phyloP scores from a whole-genome alignment of 2,888 invertebrate species.

The Sarcophaga subvicina region DNA sequence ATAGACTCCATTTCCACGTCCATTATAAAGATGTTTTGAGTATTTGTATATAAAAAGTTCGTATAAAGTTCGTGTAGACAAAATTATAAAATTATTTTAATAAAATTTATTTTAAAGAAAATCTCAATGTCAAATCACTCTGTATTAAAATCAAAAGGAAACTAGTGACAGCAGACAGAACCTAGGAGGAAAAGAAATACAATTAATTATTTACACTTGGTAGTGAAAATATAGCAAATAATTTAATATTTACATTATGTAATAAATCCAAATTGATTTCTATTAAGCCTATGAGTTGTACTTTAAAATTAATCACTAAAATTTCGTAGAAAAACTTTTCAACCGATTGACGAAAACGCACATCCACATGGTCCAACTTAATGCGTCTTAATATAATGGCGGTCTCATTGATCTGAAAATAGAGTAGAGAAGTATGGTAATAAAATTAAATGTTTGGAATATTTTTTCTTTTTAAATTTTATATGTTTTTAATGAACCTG shows the following conservation, averaged over 20 bases:
- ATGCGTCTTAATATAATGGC: conserved; percentile 75
- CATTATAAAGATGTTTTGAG: background rate
- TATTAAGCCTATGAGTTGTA: conserved; percentile 77
- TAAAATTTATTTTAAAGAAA: conserved; percentile 73
- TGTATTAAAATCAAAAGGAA: conserved; percentile 80
- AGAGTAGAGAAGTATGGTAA: background rate
- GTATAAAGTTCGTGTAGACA: too few relatives aligned
- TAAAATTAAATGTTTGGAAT: too few relatives aligned
- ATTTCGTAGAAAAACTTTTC: conserved; percentile 76
- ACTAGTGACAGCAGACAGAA: conserved; percentile 77
- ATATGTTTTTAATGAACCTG: too few relatives aligned
- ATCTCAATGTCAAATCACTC: conserved; percentile 78
- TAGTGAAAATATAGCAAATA: background rate
- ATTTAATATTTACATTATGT: conserved; percentile 69
- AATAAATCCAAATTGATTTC: conserved; percentile 75
- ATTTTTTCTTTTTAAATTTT: too few relatives aligned
- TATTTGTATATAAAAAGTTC: too few relatives aligned
- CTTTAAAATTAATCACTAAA: conserved; percentile 73
- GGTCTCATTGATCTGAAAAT: conserved; percentile 71
- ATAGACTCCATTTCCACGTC: conserved; percentile 47
- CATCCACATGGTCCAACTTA: conserved; percentile 73
- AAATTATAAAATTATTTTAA: too few relatives aligned
- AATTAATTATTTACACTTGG: too few relatives aligned
- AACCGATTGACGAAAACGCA: conserved; percentile 75
- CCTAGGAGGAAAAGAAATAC: conserved; percentile 62